phyloP scores from a whole-genome alignment of 2,797 vertebrate species.

The Oryzias sinensis region DNA sequence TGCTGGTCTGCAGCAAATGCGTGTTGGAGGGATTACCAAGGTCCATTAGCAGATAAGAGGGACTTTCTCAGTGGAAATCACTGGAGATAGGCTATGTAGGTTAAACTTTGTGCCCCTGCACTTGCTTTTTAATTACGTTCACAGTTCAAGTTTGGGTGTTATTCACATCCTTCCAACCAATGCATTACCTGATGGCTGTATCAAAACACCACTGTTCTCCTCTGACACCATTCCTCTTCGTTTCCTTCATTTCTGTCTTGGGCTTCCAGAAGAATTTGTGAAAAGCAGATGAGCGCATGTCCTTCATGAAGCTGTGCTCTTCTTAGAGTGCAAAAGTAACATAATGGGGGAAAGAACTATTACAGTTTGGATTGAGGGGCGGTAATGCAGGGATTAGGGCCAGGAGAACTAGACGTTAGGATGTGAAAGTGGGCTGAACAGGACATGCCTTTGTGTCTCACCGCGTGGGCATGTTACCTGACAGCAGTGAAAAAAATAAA shows the following conservation, averaged over 20 bases:
- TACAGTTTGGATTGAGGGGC: constrained; percentile 14
- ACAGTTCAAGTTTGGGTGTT: constrained; percentile 42
- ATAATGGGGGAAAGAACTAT: not conserved
- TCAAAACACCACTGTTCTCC: constrained; percentile 32
- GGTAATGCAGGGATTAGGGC: constrained; percentile 57
- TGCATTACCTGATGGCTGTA: constrained; percentile 18
- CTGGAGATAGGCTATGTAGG: constrained; percentile 54
- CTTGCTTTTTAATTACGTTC: constrained; percentile 58
- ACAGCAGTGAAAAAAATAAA: constrained; percentile 28
- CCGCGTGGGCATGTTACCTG: constrained; percentile 42
- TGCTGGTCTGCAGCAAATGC: constrained; percentile 37
- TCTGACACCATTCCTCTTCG: constrained; percentile 19
- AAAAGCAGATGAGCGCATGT: constrained; percentile 18
- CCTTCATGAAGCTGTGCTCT: constrained; percentile 42
- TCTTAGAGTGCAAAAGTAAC: constrained; percentile 27
- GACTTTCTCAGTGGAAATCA: constrained; percentile 59
- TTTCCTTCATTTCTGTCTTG: constrained; percentile 18
- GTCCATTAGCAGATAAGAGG: constrained; percentile 70
- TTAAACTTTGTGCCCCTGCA: constrained; percentile 50
- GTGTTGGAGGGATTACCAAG: constrained; percentile 63
- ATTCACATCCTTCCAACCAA: constrained; percentile 22
- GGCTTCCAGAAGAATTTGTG: constrained; percentile 36
- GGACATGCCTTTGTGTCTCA: constrained; percentile 45
- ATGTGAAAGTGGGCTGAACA: constrained; percentile 50
- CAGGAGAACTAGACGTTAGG: constrained; percentile 35